Percentiles rank a stretch among this genome's conserved stretches.
These are phyloP conservation scores for Tympanuchus pallidicinctus DNA, from an alignment of 2,113 vertebrate genomes.

Conservation along the genomic window DNA sequence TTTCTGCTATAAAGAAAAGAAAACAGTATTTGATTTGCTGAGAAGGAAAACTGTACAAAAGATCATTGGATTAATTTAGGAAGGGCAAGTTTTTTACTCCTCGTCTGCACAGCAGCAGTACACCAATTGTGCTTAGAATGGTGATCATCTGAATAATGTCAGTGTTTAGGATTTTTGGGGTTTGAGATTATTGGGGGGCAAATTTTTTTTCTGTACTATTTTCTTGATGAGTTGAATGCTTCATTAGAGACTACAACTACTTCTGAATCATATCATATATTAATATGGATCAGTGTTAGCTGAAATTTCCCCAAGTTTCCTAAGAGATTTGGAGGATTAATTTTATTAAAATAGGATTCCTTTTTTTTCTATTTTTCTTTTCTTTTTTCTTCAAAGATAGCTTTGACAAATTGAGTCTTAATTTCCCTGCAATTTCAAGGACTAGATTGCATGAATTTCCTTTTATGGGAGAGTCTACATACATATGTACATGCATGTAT, in stretches of 20 bases:
- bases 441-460: not conserved
- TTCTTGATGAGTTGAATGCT: not conserved
- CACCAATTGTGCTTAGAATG: not conserved
- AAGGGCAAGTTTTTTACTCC: not conserved
- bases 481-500: too few species aligned
- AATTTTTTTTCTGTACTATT: not conserved
- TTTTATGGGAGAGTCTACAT: not conserved
- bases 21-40: not conserved
- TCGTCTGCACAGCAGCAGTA: not conserved
- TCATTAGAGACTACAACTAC: not conserved
- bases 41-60: not conserved
- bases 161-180: not conserved
- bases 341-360: not conserved
- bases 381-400: not conserved
- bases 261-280: not conserved
- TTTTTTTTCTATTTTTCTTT: not conserved
- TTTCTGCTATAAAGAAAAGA: not conserved
- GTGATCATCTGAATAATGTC: not conserved
- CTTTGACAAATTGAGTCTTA: not conserved
- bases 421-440: constrained; percentile 1
- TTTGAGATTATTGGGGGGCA: not conserved
- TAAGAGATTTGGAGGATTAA: not conserved
- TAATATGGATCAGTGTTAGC: not conserved
- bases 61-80: not conserved
- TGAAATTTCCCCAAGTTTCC: not conserved